Base-by-base conservation (phyloP, 2,113 vertebrate species). In the Antigone vipio region DNA sequence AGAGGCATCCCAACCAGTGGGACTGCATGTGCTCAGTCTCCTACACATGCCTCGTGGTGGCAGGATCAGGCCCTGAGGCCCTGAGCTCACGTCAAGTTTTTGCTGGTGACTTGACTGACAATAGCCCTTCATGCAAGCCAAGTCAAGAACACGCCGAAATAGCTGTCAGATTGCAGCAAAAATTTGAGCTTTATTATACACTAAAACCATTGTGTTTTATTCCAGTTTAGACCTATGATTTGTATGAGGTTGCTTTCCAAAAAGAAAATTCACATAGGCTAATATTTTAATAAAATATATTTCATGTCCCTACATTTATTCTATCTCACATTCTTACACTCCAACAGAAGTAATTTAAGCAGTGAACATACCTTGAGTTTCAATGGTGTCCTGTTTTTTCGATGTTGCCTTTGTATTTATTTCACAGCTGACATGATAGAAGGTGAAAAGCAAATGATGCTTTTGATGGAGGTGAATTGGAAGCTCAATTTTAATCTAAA, bases 341-440 rank as follows among this genome's bases (percentile, higher is more conserved):
- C 26, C 76, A 93, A 71, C n/a, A 85, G 95, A 91, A 97, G 27
- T 64, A 92, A 89, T 53, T 86, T 47, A 95, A 96, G 66, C 55
- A 64, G 26, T 50, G 83, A 81, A 95, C 96, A 17, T 98, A 99
- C 99, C 99, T 97, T 99, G 98, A 27, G 98, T 98, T 98, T 99
- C 99, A 42, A 99, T 97, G 32, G 98, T 98, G 17, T 99, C 99
- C 85, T 98, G 98, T 93, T 99, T 99, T 97, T 99, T 99, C 85
- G 98, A 98, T 94, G 98, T 98, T 86, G 99, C 97, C 97, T 99
- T 99, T 95, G 98, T 99, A 98, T 98, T 99, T 92, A 99, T 98
- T 98, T 99, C 99, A 92, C 99, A 99, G 98, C 99, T 99, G 98
- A 99, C 98, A 75, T 99, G 99, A 98, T 99, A 99, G 97, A 99